Evolutionary conservation across 2,797 vertebrate genomes (phyloP), one percentile per base, ranked within the genome.

Genomic region (Aulostomus chinensis): DNA sequence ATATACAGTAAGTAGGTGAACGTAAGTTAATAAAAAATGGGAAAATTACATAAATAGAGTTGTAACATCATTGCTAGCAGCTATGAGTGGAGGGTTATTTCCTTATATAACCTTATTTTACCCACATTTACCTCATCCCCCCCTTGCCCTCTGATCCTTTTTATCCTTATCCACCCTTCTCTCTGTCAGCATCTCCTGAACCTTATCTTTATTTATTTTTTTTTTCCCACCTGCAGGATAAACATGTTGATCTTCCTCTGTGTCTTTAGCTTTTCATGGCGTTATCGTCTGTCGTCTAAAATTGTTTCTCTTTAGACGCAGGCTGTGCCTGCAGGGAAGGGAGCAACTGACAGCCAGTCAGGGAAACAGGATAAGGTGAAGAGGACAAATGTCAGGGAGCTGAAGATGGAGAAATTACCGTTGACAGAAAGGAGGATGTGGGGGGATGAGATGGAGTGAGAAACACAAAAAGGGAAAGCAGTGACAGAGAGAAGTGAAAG

Each of bases 241-340:
- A 64, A 36, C 53, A 26, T 30, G 22, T 45, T 15, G 11, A 20
- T 21, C 20, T 18, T 13, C 12, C 24, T 41, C 13, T 35, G 7
- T 49, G n/a, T 26, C 17, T 58, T 37, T 17, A 36, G 17, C 25
- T 49, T 70, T 66, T 46, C 12, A 40, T 37, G 36, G 45, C 40
- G 52, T 67, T 46, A 37, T 68, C 61, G 51, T 73, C 34, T 60
- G 49, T 52, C 70, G 48, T 70, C 46, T 51, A 22, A 59, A 68
- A 71, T 39, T 17, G 40, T 68, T 55, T 71, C 43, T 71, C 43
- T 58, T 68, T 35, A 49, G 50, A 65, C 65, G 46, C 40, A 31
- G 25, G 56, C 25, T 22, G 15, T 26, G 58, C 52, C 68, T 66
- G 39, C 4, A 32, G 73, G 51, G 61, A 76, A 45, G 42, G 18